Percentiles rank a stretch among this genome's conserved stretches.
Conservation (phyloP, 2,888 invertebrate species). For the Dyspetes luteomarginatus region DNA sequence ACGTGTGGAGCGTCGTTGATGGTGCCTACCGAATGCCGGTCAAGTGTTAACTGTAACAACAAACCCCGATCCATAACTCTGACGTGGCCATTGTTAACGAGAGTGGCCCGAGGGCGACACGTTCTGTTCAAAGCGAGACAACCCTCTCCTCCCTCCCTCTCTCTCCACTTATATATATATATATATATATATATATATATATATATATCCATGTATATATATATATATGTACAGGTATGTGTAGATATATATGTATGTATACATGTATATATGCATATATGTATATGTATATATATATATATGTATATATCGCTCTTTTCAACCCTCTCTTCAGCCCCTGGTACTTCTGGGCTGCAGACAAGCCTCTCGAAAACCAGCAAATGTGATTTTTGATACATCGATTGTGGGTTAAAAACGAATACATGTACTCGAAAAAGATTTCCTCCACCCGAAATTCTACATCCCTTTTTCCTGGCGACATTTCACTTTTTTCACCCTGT, state of each 20-base stretch:
- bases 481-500: too few relatives aligned
- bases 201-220: background rate
- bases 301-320: background rate
- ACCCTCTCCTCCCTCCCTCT: slow-evolving; percentile 37
- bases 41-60: slow-evolving; percentile 79
- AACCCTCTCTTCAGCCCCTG: slow-evolving; percentile 45
- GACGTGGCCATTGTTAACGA: slow-evolving; percentile 56
- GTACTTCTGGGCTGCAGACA: background rate
- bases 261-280: too few relatives aligned
- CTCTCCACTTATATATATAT: too few relatives aligned
- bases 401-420: background rate
- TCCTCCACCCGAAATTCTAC: too few relatives aligned
- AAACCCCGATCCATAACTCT: slow-evolving; percentile 72
- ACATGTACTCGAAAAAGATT: too few relatives aligned
- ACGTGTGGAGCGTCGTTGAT: background rate
- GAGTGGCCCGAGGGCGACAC: slow-evolving; percentile 31
- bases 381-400: background rate
- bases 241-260: too few relatives aligned
- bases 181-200: background rate
- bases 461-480: too few relatives aligned
- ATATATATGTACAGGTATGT: too few relatives aligned
- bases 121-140: slow-evolving; percentile 43
- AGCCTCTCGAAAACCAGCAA: slow-evolving; percentile 23
- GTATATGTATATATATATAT: too few relatives aligned
- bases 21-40: slow-evolving; percentile 69